These are phyloP conservation scores for Stenotaenia linearis DNA, from an alignment of 2,888 invertebrate species.

Conservation along the genomic window DNA sequence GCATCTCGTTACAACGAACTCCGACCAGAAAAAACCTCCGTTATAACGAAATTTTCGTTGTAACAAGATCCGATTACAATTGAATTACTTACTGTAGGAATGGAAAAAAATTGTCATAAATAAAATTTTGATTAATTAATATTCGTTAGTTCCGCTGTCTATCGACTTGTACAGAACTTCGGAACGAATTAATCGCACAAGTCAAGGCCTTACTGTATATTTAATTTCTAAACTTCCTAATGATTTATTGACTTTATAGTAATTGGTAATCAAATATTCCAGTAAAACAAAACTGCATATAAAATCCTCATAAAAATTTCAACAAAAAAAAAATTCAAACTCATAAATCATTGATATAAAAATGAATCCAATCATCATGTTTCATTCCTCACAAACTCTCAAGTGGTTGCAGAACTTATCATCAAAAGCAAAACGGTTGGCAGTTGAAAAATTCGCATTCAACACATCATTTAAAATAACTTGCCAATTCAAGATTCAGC, in stretches of 20 bases:
- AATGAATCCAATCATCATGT: conserved; percentile 17
- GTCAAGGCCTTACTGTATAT: background rate
- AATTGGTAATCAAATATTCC: too few relatives aligned
- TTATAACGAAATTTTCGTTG: too few relatives aligned
- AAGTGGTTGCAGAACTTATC: background rate
- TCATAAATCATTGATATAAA: conserved; percentile 1
- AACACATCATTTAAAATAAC: background rate
- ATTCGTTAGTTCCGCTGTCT: too few relatives aligned
- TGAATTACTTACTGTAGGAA: too few relatives aligned
- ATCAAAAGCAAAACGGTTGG: background rate
- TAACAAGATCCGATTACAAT: too few relatives aligned
- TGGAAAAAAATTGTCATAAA: too few relatives aligned
- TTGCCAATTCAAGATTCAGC: background rate
- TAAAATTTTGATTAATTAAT: too few relatives aligned
- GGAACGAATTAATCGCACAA: too few relatives aligned
- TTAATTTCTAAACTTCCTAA: background rate
- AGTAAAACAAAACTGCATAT: background rate
- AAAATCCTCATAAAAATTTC: background rate
- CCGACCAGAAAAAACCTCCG: too few relatives aligned
- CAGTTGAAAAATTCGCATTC: conserved; percentile 1
- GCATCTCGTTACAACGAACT: too few relatives aligned
- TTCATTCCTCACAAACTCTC: background rate
- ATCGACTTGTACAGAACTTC: too few relatives aligned
- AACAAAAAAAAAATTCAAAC: background rate
- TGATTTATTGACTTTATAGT: too few relatives aligned